Evolutionary conservation across 2,888 invertebrate species (phyloP).

Genomic region (Hesperia comma): DNA sequence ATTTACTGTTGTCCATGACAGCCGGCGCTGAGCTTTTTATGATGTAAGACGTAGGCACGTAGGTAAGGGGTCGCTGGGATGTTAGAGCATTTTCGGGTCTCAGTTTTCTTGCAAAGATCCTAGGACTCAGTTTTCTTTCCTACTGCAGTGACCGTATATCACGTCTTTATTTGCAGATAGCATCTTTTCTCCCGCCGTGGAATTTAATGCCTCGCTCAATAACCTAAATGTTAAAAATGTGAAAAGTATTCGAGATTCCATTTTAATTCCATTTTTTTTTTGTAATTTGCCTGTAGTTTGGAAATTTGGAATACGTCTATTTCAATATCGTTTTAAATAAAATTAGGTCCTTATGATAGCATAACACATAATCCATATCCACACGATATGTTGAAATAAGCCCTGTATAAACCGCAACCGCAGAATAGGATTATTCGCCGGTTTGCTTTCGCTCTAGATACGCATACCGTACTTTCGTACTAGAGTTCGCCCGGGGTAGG

Average conservation of each 20-base stretch:
- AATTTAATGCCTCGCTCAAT: conserved; percentile 13
- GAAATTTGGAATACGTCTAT: too few species aligned
- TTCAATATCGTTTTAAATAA: background rate
- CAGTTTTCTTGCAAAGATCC: background rate
- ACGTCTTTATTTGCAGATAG: conserved; percentile 3
- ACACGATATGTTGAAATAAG: background rate
- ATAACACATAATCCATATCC: too few species aligned
- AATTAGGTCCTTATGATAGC: too few species aligned
- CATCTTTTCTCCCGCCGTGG: conserved; percentile 1
- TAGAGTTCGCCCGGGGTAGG: too few species aligned
- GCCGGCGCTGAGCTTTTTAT: conserved; percentile 3
- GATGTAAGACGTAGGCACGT: background rate
- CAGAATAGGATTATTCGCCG: background rate
- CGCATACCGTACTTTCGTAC: too few species aligned
- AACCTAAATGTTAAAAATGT: conserved; percentile 22
- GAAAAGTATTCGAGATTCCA: conserved; percentile 2
- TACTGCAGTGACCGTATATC: conserved; percentile 19
- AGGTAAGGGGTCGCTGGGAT: too few species aligned
- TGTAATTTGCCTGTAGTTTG: too few species aligned
- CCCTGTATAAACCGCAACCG: background rate
- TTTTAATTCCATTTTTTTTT: background rate
- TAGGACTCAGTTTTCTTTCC: conserved; percentile 20
- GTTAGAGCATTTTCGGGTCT: too few species aligned
- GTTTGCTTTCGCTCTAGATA: background rate
- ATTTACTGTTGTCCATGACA: conserved; percentile 19